A percentile compares a stretch with the other conserved stretches of the same genome.
phyloP scores from a whole-genome alignment of 2,113 vertebrate species.

The Nesoenas mayeri region DNA sequence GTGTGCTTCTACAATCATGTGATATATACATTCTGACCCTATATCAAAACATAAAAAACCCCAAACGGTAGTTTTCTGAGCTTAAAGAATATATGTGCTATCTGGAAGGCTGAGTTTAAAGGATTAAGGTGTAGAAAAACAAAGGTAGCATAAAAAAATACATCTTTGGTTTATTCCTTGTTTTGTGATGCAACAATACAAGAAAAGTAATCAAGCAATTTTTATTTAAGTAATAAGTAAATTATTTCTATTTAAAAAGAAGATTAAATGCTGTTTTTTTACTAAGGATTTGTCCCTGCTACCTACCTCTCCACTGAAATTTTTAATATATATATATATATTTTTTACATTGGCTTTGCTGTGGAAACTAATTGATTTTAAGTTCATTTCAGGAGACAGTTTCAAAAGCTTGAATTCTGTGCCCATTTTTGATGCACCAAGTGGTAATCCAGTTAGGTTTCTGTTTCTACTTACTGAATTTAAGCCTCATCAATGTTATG shows the following conservation, averaged over 20 bases:
- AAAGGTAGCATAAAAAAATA: background rate
- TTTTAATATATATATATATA: background rate
- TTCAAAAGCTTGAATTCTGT: background rate
- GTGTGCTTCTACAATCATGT: background rate
- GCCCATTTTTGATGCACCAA: background rate
- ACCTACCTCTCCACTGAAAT: background rate
- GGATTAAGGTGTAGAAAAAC: background rate
- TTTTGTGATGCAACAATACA: background rate
- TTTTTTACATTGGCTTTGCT: constrained; percentile 1
- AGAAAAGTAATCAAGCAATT: background rate
- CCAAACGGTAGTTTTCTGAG: background rate
- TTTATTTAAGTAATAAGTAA: background rate
- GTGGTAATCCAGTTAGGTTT: background rate
- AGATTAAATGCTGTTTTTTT: background rate
- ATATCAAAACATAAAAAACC: background rate
- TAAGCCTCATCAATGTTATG: background rate
- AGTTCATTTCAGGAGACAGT: background rate
- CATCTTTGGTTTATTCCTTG: background rate
- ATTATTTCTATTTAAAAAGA: constrained; percentile 1
- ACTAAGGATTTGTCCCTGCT: background rate
- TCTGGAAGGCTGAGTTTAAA: background rate
- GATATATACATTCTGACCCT: background rate
- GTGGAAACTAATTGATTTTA: background rate
- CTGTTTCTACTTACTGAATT: background rate
- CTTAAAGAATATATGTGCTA: background rate